Conservation (phyloP, 2,888 invertebrate genomes). For the Thecocarcelia acutangulata region DNA sequence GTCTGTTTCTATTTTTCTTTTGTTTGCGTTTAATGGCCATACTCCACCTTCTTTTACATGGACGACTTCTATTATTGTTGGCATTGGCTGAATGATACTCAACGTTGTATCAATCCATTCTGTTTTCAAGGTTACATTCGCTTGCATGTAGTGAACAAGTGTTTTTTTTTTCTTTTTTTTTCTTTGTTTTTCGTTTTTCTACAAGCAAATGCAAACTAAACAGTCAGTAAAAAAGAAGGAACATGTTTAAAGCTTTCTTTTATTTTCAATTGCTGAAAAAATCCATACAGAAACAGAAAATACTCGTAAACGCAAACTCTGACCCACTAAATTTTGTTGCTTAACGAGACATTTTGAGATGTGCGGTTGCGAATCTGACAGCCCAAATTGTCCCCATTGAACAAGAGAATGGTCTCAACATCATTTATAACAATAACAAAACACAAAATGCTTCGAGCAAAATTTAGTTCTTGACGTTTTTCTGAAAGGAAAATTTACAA, state of each 20-base stretch:
- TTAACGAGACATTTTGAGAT: constrained; percentile 3
- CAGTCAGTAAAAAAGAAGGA: neutral
- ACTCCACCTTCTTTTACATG: constrained; percentile 46
- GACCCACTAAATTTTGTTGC: constrained; percentile 31
- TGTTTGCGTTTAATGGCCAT: constrained; percentile 1
- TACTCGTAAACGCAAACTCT: constrained; percentile 29
- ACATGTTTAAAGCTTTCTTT: neutral
- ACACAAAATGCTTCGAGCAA: constrained; percentile 30
- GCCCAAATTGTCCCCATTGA: neutral
- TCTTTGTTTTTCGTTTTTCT: too few species aligned
- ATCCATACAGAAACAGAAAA: constrained; percentile 4
- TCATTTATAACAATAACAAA: neutral
- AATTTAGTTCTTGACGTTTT: constrained; percentile 30
- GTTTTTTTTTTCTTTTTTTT: constrained; percentile 1
- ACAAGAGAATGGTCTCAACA: constrained; percentile 17
- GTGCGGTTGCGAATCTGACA: constrained; percentile 3
- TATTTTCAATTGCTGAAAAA: neutral
- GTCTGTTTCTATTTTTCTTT: neutral
- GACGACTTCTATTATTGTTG: constrained; percentile 37
- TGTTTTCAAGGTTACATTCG: constrained; percentile 37
- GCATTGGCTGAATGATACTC: constrained; percentile 35
- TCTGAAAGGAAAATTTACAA: constrained; percentile 23
- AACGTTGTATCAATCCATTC: constrained; percentile 17
- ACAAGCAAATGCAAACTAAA: constrained; percentile 32
- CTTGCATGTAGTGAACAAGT: constrained; percentile 51